phyloP scores from a whole-genome alignment of 2,797 vertebrate species.

The Euphonia xanthogaster region DNA sequence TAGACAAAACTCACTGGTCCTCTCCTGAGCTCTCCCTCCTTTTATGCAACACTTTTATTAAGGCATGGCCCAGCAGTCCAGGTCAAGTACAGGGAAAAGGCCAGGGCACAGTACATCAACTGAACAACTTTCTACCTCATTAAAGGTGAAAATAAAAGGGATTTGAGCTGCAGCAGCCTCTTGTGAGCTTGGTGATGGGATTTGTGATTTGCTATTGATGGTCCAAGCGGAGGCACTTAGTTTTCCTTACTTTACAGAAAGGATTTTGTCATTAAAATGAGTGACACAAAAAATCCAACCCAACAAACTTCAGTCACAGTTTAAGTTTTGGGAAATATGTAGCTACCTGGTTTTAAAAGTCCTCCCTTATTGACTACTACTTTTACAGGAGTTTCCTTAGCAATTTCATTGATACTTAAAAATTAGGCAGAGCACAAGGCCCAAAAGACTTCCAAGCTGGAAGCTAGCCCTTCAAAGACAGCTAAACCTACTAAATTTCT shows the following conservation, averaged over 20 bases:
- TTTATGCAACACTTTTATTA: constrained; percentile 24
- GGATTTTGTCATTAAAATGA: constrained; percentile 40
- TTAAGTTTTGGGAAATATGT: neutral
- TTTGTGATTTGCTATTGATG: constrained; percentile 67
- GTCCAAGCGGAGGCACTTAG: constrained; percentile 46
- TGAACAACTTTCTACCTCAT: constrained; percentile 58
- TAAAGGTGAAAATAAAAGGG: constrained; percentile 66
- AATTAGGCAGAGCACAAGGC: neutral
- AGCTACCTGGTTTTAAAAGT: neutral
- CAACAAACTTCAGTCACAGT: neutral
- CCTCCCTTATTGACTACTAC: neutral
- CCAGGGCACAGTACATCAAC: constrained; percentile 21
- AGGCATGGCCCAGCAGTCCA: neutral
- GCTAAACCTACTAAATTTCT: neutral
- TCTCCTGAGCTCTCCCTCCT: neutral
- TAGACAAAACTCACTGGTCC: neutral
- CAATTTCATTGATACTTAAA: neutral
- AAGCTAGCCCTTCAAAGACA: neutral
- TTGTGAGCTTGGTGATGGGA: constrained; percentile 25
- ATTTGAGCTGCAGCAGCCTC: constrained; percentile 50
- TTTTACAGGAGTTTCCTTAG: neutral
- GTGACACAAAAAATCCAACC: neutral
- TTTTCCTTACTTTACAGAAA: constrained; percentile 18
- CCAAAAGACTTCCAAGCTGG: neutral
- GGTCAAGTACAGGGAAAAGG: constrained; percentile 55